These are phyloP conservation scores for Lagria hirta DNA, from an alignment of 2,888 invertebrate species.

Conservation along the genomic window DNA sequence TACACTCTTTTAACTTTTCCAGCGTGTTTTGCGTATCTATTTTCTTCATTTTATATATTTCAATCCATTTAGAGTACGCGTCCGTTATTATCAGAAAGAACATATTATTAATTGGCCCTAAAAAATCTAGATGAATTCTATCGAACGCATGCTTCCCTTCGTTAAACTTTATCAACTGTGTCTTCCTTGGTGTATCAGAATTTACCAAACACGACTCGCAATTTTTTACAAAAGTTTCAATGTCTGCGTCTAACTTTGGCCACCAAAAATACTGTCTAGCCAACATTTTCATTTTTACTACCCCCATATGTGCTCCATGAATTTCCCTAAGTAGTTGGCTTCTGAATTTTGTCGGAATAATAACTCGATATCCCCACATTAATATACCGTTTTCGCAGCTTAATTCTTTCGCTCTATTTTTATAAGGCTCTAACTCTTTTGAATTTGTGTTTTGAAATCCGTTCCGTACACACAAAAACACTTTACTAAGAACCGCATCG, in stretches of 20 bases:
- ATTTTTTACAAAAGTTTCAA: slow-evolving; percentile 16
- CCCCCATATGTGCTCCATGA: slow-evolving; percentile 20
- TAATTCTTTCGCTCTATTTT: slow-evolving; percentile 14
- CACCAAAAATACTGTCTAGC: slow-evolving; percentile 25
- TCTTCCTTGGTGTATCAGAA: neutral
- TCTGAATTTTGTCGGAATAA: slow-evolving; percentile 10
- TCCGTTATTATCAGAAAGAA: neutral
- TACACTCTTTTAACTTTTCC: neutral
- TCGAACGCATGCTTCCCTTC: no score
- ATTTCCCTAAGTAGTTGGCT: slow-evolving; percentile 16
- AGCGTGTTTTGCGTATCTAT: neutral
- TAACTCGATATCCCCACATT: slow-evolving; percentile 19
- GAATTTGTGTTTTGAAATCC: neutral
- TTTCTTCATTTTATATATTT: neutral
- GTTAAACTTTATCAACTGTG: neutral
- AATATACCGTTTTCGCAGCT: slow-evolving; percentile 8
- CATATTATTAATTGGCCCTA: neutral
- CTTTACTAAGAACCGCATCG: slow-evolving; percentile 2
- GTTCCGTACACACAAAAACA: neutral
- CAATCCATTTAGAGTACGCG: neutral
- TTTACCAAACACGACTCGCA: slow-evolving; percentile 17
- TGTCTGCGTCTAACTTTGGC: slow-evolving; percentile 19
- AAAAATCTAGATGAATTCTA: slow-evolving; percentile 2
- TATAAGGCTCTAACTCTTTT: slow-evolving; percentile 14
- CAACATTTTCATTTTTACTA: slow-evolving; percentile 20